phyloP scores from a whole-genome alignment of 30 jellyfish, hydroid and myxozoan species.

The Aurelia aurita complex sp. Pacific region DNA sequence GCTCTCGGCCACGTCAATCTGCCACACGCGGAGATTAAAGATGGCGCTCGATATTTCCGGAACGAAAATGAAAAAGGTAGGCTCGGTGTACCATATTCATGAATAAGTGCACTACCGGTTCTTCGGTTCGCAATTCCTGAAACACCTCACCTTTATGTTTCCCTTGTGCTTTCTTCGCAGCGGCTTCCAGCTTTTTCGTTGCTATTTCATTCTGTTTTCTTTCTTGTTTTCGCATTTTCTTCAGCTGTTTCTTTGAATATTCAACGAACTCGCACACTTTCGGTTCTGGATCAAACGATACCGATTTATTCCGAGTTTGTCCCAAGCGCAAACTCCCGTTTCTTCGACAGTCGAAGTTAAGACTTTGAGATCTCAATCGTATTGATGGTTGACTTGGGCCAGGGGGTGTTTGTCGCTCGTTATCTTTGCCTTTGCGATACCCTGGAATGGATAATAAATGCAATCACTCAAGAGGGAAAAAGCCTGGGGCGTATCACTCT shows the following conservation, averaged over 20 bases:
- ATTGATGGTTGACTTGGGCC: background rate
- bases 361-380: conserved; percentile 36
- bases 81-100: no score
- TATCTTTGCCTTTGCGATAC: background rate
- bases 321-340: background rate
- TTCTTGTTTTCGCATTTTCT: conserved; percentile 69
- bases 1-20: no score
- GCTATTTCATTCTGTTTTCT: conserved; percentile 53
- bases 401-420: background rate
- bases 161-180: conserved; percentile 32
- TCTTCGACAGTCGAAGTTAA: conserved; percentile 32
- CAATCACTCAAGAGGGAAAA: no score
- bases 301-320: conserved; percentile 83
- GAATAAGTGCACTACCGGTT: no score
- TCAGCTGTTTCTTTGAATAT: conserved; percentile 82
- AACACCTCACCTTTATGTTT: conserved; percentile 24
- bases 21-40: no score
- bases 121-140: background rate
- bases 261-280: conserved; percentile 76
- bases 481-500: no score
- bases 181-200: conserved; percentile 49
- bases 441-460: no score
- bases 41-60: no score
- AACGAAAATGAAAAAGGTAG: no score
- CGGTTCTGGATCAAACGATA: conserved; percentile 78